Percentiles rank a stretch among this genome's conserved stretches.
Conservation (phyloP, 2,113 vertebrate genomes). For the Merops nubicus region DNA sequence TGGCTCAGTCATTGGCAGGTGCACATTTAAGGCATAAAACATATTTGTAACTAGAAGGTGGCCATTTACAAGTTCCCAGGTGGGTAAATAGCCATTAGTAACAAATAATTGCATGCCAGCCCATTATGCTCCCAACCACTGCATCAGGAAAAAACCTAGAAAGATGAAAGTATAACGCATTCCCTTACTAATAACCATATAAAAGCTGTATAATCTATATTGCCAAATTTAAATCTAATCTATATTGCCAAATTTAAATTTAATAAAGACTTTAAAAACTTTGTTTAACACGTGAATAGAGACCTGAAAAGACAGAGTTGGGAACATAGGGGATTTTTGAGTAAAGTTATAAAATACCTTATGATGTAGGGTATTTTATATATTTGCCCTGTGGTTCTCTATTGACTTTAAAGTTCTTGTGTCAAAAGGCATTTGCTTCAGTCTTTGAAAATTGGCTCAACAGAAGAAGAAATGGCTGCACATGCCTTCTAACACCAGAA, state of each 20-base stretch:
- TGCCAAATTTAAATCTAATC: not conserved
- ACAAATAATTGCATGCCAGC: conserved; percentile 38
- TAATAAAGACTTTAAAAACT: not conserved
- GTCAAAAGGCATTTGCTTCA: not conserved
- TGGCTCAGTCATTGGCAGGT: conserved; percentile 68
- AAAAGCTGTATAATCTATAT: not conserved
- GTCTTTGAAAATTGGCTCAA: not conserved
- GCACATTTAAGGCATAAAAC: conserved; percentile 62
- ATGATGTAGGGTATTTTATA: not conserved
- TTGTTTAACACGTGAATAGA: not conserved
- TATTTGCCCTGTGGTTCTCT: not conserved
- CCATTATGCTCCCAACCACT: not conserved
- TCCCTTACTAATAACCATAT: not conserved
- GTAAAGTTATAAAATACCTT: not conserved
- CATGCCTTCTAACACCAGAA: not conserved
- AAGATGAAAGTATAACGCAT: not conserved
- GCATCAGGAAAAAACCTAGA: not conserved
- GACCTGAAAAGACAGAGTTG: not conserved
- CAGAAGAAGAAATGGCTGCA: not conserved
- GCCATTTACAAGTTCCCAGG: conserved; percentile 43
- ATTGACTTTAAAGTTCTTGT: not conserved
- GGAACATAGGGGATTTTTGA: not conserved
- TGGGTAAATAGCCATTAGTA: conserved; percentile 42
- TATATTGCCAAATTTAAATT: not conserved
- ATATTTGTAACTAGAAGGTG: conserved; percentile 66